Evolutionary conservation across 2,797 vertebrate genomes (phyloP).

Genomic region (Neosilurus mollespiculum): DNA sequence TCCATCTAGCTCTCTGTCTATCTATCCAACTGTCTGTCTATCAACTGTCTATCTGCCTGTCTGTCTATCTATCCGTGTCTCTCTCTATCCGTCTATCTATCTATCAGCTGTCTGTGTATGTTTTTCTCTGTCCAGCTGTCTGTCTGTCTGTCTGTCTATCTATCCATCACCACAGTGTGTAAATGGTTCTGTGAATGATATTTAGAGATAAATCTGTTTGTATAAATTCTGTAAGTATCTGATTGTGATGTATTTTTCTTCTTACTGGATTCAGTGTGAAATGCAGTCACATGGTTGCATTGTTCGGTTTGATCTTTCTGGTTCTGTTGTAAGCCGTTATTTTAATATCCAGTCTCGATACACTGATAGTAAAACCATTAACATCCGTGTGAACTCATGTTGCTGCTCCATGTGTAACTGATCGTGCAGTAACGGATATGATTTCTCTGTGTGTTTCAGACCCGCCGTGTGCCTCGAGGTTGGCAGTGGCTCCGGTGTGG

Average conservation of each 20-base stretch:
- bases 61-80: too few relatives aligned
- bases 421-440: background rate
- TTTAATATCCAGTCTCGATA: background rate
- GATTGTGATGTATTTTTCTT: background rate
- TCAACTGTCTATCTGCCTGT: too few relatives aligned
- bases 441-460: constrained; percentile 53
- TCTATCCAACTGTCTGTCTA: too few relatives aligned
- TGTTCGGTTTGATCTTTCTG: background rate
- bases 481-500: constrained; percentile 89
- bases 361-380: background rate
- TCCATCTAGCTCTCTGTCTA: too few relatives aligned
- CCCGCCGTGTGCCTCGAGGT: constrained; percentile 86
- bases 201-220: background rate
- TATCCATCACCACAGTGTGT: background rate
- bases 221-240: background rate
- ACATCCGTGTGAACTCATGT: background rate
- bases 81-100: too few relatives aligned
- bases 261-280: background rate
- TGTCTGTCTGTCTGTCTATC: too few relatives aligned
- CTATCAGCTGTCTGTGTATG: too few relatives aligned
- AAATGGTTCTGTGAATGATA: background rate
- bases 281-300: background rate
- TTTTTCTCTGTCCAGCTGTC: too few relatives aligned
- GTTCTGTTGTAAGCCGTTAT: too few relatives aligned
- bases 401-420: background rate